Base-by-base conservation (phyloP, 2,888 invertebrate genomes). In the Netelia melanura region DNA sequence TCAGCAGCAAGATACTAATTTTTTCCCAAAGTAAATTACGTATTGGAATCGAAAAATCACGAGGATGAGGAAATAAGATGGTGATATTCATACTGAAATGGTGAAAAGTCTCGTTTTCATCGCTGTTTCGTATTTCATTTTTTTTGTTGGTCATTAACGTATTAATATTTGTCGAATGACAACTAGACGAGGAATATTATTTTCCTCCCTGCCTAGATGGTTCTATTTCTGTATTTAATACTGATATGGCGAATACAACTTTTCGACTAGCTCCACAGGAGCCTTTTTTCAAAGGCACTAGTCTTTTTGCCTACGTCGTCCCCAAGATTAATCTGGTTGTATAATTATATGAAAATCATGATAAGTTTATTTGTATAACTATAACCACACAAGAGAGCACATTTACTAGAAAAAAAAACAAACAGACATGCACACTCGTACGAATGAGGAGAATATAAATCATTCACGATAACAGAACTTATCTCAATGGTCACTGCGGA, bases 221-320 rank as follows among this genome's bases (percentile, higher is more conserved):
- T 74, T 68, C 14, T 81, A 77, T 78, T 81, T 84, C 77, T 81
- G 81, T 81, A 84, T 78, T 78, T 77, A 74, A 81, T 61, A 58
- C 44, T 68, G 43, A 80, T 78, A 77, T 78, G 72, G 77, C 81
- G 81, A 84, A 84, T 81, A 81, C 52, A 84, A 65, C 65, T 64
- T 52, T 81, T 68, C 56, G 74, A 77, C 17, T 48, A 78, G 52
- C 38, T 77, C 62, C 81, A 74, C 21, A 52, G 38, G 54, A 67
- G n/a, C 48, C n/a, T 64, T n/a, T 8, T 56, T 21, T 52, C 23
- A 14, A 30, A 70, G 70, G 17, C 54, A 30, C 30, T 30, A 23
- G 44, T 25, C 61, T 14, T 25, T 43, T 23, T 38, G 38, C 38
- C 38, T 38, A 38, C 38, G 38, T 38, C 6, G 3, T 38, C 38